Percentiles rank a stretch among this genome's conserved stretches.
These are phyloP conservation scores for Mesochorus sp. DNA, from an alignment of 2,888 invertebrate genomes.

Conservation along the genomic window DNA sequence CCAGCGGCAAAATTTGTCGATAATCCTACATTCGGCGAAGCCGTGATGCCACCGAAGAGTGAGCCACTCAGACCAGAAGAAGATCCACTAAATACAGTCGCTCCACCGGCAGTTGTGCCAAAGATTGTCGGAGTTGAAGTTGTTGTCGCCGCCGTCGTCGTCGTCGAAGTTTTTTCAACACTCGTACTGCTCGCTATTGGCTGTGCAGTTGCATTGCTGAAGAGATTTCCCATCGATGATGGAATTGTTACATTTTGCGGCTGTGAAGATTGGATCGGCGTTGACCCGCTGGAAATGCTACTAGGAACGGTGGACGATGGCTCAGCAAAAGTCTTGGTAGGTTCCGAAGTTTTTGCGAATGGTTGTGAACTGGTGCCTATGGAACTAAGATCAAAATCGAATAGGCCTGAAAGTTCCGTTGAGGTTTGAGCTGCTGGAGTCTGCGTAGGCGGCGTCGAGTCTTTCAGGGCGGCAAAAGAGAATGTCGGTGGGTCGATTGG, in stretches of 20 bases:
- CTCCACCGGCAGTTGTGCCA: conserved; percentile 18
- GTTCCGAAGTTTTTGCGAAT: conserved; percentile 35
- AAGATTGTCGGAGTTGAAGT: no score
- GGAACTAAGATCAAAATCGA: conserved; percentile 59
- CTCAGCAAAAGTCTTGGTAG: conserved; percentile 55
- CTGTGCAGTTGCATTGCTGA: conserved; percentile 61
- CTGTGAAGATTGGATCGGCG: conserved; percentile 49
- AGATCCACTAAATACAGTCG: conserved; percentile 42
- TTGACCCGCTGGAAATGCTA: not conserved
- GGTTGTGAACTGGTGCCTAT: conserved; percentile 17
- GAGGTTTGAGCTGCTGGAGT: conserved; percentile 56
- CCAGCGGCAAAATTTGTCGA: conserved; percentile 31
- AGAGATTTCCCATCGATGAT: conserved; percentile 60
- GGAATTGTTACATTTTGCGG: not conserved
- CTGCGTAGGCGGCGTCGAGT: conserved; percentile 50
- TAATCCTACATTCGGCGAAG: conserved; percentile 18
- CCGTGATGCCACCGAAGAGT: conserved; percentile 30
- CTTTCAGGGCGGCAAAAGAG: conserved; percentile 58
- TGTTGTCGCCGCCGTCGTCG: no score
- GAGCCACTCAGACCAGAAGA: conserved; percentile 16
- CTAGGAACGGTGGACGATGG: conserved; percentile 16
- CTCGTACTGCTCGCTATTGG: conserved; percentile 31
- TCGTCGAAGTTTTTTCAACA: conserved; percentile 46
- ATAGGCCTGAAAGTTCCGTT: conserved; percentile 64
- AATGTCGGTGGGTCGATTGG: conserved; percentile 58